Conservation (phyloP, 1,140 invertebrate species). For the Drosophila novamexicana region DNA sequence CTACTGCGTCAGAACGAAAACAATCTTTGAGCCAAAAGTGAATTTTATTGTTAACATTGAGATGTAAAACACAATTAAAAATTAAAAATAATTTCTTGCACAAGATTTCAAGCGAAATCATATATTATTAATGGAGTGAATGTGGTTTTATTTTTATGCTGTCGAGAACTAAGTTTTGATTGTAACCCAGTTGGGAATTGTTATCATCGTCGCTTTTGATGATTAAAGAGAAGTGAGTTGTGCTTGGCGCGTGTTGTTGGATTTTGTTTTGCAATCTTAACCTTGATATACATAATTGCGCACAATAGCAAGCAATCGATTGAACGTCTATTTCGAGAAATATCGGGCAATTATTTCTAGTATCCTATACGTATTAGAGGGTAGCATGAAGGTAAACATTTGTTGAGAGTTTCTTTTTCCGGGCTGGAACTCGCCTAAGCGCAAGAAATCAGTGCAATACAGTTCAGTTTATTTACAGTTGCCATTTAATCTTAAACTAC, state of each 20-base stretch:
- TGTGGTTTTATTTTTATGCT: no score
- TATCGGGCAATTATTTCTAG: constrained; percentile 29
- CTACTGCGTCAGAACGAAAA: no score
- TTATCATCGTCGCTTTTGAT: constrained; percentile 1
- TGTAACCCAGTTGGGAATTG: neutral
- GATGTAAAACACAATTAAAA: no score
- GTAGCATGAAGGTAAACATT: neutral
- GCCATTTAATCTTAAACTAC: neutral
- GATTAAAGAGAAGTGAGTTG: constrained; percentile 4
- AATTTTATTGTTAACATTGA: no score
- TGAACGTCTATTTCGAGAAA: constrained; percentile 44
- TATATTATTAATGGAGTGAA: no score
- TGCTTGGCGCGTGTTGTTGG: constrained; percentile 38
- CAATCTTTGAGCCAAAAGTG: no score
- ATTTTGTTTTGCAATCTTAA: constrained; percentile 56
- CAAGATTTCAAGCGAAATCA: no score
- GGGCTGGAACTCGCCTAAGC: neutral
- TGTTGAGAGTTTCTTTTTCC: no score
- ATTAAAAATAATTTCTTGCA: no score
- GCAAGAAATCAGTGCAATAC: no score
- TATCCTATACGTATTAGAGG: neutral
- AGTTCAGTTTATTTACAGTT: no score
- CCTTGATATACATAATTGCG: constrained; percentile 75
- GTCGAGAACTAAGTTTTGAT: neutral
- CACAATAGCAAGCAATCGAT: constrained; percentile 66